Evolutionary conservation across 2,888 invertebrate genomes (phyloP), one percentile per base, ranked within the genome.

Genomic region (Dicycla oo): DNA sequence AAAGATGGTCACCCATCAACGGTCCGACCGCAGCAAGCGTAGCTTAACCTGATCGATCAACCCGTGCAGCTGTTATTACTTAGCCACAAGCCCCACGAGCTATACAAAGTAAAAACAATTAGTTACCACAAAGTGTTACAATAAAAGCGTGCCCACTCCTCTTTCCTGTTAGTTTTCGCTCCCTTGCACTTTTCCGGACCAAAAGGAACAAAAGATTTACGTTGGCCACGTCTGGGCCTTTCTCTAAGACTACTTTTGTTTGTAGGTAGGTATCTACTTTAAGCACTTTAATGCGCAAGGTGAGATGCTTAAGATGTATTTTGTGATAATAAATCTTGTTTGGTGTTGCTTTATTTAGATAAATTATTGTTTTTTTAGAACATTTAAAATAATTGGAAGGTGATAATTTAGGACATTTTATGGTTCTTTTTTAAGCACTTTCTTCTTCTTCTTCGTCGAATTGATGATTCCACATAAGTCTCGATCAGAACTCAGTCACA

Each of bases 111-210:
- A 90, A 91, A 90, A 94, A 93, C 92, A 94, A 93, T 94, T 94
- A 93, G 90, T 90, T 91, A 89, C 87, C 89, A 88, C 87, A 88
- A 78, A 91, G 89, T 91, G 90, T 88, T 88, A 89, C 89, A 90
- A 89, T 87, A 90, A 89, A 91, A 92, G 87, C 88, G 86, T 86
- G 85, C 84, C 88, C 88, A 88, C 90, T 91, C 90, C 90, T 92
- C 91, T 93, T 92, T 90, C 90, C 91, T 90, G 92, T 92, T 92
- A 93, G 93, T 93, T 94, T 93, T 94, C 92, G 91, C 92, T 91
- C 89, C 88, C 92, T 91, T 93, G 93, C 92, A 93, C 92, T 93
- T 94, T 91, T 91, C 91, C 88, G 90, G 87, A 83, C 84, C 88
- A 92, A 93, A 93, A 91, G 85, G 91, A 93, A 91, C 87, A 91